Percentiles rank a stretch among this genome's conserved stretches.
These are phyloP conservation scores for Semnornis frantzii DNA, from an alignment of 2,113 vertebrate genomes.

Conservation along the genomic window DNA sequence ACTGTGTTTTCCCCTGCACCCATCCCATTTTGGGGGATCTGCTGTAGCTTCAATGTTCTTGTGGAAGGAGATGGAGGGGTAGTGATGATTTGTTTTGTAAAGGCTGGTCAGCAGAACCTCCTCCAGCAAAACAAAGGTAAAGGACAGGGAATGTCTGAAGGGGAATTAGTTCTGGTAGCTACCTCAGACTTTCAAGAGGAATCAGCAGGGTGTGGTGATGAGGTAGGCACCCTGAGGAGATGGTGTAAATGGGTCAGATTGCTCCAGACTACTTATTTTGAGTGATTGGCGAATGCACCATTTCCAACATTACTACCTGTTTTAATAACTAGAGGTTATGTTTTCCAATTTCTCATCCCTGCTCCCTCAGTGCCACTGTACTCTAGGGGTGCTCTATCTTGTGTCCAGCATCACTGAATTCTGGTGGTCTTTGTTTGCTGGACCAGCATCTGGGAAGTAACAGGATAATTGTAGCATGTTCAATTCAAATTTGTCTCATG, in stretches of 20 bases:
- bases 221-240: not conserved
- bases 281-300: not conserved
- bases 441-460: not conserved
- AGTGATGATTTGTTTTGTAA: not conserved
- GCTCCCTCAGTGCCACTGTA: not conserved
- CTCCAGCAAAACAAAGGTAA: not conserved
- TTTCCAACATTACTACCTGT: not conserved
- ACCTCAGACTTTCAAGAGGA: not conserved
- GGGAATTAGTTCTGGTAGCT: not conserved
- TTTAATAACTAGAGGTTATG: not conserved
- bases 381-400: not conserved
- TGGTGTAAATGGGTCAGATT: not conserved
- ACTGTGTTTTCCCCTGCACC: too few relatives aligned
- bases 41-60: not conserved
- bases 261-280: not conserved
- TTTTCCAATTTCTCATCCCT: not conserved
- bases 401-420: not conserved
- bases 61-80: not conserved
- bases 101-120: not conserved
- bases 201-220: not conserved
- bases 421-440: not conserved
- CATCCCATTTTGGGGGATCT: not conserved
- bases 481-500: not conserved
- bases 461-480: not conserved
- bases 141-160: not conserved